Percentiles rank a stretch among this genome's conserved stretches.
Conservation (phyloP, 2,888 invertebrate species). For the Eupithecia dodoneata region DNA sequence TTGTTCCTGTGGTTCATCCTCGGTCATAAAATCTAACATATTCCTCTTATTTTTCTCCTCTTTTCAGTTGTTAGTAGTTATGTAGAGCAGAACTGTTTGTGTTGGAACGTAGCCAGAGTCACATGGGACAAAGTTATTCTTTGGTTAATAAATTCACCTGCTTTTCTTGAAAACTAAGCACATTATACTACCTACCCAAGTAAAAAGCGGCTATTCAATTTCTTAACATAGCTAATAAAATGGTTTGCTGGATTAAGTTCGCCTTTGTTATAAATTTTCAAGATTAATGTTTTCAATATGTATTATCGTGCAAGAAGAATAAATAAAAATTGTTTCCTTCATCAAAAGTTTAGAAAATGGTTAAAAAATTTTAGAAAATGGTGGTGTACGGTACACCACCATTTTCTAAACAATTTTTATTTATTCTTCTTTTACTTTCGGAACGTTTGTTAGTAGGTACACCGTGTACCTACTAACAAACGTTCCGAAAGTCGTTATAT, state of each 20-base stretch:
- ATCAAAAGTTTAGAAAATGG: too few species aligned
- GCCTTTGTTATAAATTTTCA: too few species aligned
- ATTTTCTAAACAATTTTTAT: too few species aligned
- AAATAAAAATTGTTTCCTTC: too few species aligned
- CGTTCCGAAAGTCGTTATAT: background rate
- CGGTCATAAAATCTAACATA: background rate
- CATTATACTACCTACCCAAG: background rate
- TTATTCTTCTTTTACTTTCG: too few species aligned
- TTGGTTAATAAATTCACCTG: background rate
- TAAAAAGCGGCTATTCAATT: background rate
- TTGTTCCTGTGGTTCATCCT: background rate
- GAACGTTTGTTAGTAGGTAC: too few species aligned
- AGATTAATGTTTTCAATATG: too few species aligned
- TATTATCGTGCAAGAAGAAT: too few species aligned
- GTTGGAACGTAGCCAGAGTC: background rate
- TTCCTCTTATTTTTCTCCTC: background rate
- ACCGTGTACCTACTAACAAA: background rate
- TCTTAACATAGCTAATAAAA: background rate
- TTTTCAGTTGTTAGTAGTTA: background rate
- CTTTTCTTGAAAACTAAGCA: background rate
- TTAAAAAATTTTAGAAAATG: too few species aligned
- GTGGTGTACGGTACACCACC: too few species aligned
- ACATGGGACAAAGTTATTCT: background rate
- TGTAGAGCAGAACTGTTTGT: background rate
- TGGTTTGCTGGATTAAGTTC: too few species aligned